Percentiles rank a stretch among this genome's conserved stretches.
Conservation (phyloP, 1,140 invertebrate genomes). For the Potamilus streckersoni region DNA sequence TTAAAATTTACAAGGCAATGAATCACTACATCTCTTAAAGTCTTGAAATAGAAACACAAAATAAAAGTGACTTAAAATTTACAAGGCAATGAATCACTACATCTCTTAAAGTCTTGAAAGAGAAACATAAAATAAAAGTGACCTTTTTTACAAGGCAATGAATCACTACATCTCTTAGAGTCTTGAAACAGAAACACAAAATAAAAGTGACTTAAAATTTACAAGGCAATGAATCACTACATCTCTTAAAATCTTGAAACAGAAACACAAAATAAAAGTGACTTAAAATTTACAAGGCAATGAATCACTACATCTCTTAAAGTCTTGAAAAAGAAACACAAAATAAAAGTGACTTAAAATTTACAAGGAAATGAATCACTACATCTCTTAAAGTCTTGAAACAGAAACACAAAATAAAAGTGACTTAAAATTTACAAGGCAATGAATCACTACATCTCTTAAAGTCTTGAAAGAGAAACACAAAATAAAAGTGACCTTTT, state of each 20-base stretch:
- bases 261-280: constrained; percentile 1
- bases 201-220: too few relatives aligned
- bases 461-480: constrained; percentile 6
- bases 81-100: constrained; percentile 5
- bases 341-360: too few relatives aligned
- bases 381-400: constrained; percentile 2
- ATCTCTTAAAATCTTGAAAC: not conserved
- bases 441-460: constrained; percentile 5
- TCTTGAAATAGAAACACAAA: constrained; percentile 3
- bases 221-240: constrained; percentile 5
- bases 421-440: too few relatives aligned
- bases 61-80: too few relatives aligned
- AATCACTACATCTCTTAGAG: constrained; percentile 2
- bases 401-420: not conserved
- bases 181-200: constrained; percentile 3
- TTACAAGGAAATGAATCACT: constrained; percentile 3
- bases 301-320: constrained; percentile 5
- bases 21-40: constrained; percentile 3
- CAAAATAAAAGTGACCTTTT: too few relatives aligned
- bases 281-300: too few relatives aligned
- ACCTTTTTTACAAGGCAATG: not conserved
- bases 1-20: not conserved
- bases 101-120: not conserved
- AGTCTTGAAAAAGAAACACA: constrained; percentile 4
- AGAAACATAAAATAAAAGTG: not conserved